These are phyloP conservation scores for Passer domesticus DNA, from an alignment of 2,113 vertebrate genomes.

Conservation along the genomic window DNA sequence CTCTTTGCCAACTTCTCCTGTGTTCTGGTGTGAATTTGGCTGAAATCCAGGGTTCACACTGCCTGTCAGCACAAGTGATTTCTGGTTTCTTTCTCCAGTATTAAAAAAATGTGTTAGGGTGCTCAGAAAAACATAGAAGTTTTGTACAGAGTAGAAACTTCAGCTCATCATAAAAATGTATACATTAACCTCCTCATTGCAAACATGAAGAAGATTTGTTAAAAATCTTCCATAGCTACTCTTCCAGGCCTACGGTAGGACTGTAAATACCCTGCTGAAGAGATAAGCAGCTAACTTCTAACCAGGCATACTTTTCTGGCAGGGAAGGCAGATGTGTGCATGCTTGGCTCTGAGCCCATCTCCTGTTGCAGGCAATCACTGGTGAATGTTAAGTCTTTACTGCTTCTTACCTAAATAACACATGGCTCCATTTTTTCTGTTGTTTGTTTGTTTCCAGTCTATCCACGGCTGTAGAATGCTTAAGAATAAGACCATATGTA, in stretches of 20 bases:
- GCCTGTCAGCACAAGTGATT: not conserved
- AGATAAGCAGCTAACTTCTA: not conserved
- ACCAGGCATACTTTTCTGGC: not conserved
- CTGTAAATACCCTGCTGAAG: not conserved
- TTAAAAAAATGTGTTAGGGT: not conserved
- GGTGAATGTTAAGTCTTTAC: not conserved
- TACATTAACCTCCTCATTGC: not conserved
- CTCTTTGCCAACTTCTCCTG: not conserved
- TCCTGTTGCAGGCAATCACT: not conserved
- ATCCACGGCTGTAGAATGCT: not conserved
- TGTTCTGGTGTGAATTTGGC: not conserved
- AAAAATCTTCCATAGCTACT: not conserved
- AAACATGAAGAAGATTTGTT: not conserved
- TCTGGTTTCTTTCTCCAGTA: not conserved
- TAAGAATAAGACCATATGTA: not conserved
- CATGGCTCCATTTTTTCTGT: not conserved
- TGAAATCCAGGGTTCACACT: not conserved
- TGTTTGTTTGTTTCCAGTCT: not conserved
- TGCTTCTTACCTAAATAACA: not conserved
- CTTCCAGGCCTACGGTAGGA: not conserved
- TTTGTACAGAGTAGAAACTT: not conserved
- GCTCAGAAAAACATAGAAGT: not conserved
- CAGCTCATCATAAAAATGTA: not conserved
- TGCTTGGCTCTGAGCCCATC: not conserved
- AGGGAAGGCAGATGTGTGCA: not conserved